phyloP scores from a whole-genome alignment of 2,797 vertebrate species.

The Cryptoprocta ferox region DNA sequence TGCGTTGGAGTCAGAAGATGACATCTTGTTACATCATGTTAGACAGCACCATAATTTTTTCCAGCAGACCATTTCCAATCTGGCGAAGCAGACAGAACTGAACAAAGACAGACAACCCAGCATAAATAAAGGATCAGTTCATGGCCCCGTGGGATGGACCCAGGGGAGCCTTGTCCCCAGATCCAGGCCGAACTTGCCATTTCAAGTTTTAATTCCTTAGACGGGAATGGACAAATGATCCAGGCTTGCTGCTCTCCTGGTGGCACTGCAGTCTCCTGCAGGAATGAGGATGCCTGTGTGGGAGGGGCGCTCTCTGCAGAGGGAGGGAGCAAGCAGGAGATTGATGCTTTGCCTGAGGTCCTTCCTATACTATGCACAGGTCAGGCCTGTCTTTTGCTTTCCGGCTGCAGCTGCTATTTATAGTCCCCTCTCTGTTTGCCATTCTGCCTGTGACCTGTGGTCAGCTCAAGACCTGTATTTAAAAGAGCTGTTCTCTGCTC shows the following conservation, averaged over 20 bases:
- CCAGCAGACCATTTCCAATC: constrained; percentile 82
- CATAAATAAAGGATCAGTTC: constrained; percentile 69
- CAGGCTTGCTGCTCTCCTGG: not conserved
- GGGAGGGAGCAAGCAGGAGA: not conserved
- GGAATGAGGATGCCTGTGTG: not conserved
- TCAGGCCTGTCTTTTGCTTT: constrained; percentile 37
- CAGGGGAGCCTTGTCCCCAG: not conserved
- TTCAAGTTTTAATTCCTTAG: constrained; percentile 8
- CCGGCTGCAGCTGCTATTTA: constrained; percentile 65
- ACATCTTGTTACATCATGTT: constrained; percentile 88
- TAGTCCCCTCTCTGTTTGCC: constrained; percentile 27
- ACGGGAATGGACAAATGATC: not conserved
- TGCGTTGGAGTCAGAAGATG: constrained; percentile 85
- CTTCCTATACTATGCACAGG: not conserved
- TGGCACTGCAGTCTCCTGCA: not conserved
- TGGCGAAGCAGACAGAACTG: constrained; percentile 81
- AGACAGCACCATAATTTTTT: constrained; percentile 84
- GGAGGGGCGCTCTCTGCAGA: not conserved
- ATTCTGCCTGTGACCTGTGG: constrained; percentile 42
- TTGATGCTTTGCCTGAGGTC: not conserved
- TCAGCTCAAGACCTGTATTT: constrained; percentile 1
- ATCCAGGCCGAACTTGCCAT: not conserved
- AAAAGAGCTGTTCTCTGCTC: constrained; percentile 22
- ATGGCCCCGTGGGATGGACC: not conserved
- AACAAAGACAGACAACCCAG: constrained; percentile 80